Evolutionary conservation across 2,113 vertebrate species (phyloP), one percentile per base, ranked within the genome.

Genomic region (Muscicapa adusta): DNA sequence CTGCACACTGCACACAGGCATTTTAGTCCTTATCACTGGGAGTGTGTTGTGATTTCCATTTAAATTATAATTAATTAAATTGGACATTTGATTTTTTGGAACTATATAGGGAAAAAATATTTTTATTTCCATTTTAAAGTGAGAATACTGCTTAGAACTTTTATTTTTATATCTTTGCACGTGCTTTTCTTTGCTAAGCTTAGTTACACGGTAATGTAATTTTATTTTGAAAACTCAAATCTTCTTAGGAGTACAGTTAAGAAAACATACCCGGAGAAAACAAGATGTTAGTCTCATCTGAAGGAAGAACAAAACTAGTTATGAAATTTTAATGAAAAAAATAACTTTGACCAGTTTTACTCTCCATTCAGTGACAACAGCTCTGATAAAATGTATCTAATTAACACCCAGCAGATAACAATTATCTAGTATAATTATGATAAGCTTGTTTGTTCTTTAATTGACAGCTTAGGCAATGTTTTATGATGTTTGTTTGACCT

Each of bases 401-500:
- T 96, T 97, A 95, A 95, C 91, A 95, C 78, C 81, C 95, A 96
- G 85, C 72, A 96, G 93, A 96, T 93, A 95, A 94, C 88, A 90
- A 93, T 97, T 96, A 91, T 93, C 81, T 82, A 36, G 43, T 91
- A 56, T 94, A 94, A 96, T 96, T 96, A 74, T 40, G 78, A 90
- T 91, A 91, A 90, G 89, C 88, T 91, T 91, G 89, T 96, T 96
- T 96, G 93, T 90, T 96, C 85, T 94, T 91, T 88, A 97, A 93
- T 90, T 94, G 96, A 91, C 91, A 90, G 88, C 56, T 74, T 70
- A 51, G 92, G 82, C 94, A 50, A 77, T 94, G 85, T 96, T 97
- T 96, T 94, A 80, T 93, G 93, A 71, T 97, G 91, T 95, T 96
- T 96, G 58, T 91, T 95, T 96, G 93, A 93, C 95, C 94, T 95